Conservation (phyloP, 2,113 vertebrate species). For the Gambusia holbrooki region DNA sequence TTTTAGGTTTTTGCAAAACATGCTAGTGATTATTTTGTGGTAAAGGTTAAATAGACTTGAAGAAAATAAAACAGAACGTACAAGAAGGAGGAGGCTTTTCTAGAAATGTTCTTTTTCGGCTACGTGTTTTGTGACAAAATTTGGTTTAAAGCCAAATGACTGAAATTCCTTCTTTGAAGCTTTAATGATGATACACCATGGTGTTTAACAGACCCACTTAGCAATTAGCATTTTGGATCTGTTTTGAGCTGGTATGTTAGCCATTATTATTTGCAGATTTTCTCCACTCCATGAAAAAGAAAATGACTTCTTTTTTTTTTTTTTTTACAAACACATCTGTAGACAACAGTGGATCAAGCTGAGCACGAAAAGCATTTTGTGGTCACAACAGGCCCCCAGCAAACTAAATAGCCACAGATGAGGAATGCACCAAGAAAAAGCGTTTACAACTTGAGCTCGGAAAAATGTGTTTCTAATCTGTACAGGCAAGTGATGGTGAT, state of each 20-base stretch:
- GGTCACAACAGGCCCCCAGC: slow-evolving; percentile 82
- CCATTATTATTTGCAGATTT: slow-evolving; percentile 82
- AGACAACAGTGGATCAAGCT: slow-evolving; percentile 64
- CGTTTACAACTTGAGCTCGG: slow-evolving; percentile 78
- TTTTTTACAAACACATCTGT: slow-evolving; percentile 76
- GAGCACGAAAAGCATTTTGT: slow-evolving; percentile 79
- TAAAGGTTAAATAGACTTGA: too few relatives aligned
- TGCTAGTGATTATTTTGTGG: neutral
- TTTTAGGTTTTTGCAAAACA: neutral
- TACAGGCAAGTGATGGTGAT: slow-evolving; percentile 77
- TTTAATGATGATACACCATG: slow-evolving; percentile 77
- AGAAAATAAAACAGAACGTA: neutral
- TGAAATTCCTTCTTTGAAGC: slow-evolving; percentile 80
- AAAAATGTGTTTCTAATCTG: slow-evolving; percentile 82
- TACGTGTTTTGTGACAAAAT: slow-evolving; percentile 59
- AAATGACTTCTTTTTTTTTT: slow-evolving; percentile 63
- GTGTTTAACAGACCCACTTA: slow-evolving; percentile 76
- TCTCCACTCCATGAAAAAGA: slow-evolving; percentile 64
- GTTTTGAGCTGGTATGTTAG: slow-evolving; percentile 70
- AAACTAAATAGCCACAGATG: slow-evolving; percentile 82
- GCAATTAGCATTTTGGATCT: slow-evolving; percentile 75
- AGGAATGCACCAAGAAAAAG: slow-evolving; percentile 81
- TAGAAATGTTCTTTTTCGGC: slow-evolving; percentile 49
- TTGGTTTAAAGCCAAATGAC: slow-evolving; percentile 66
- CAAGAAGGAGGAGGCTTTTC: slow-evolving; percentile 34